phyloP scores from a whole-genome alignment of 2,797 vertebrate genomes.

The Orientallactaga sibirica region DNA sequence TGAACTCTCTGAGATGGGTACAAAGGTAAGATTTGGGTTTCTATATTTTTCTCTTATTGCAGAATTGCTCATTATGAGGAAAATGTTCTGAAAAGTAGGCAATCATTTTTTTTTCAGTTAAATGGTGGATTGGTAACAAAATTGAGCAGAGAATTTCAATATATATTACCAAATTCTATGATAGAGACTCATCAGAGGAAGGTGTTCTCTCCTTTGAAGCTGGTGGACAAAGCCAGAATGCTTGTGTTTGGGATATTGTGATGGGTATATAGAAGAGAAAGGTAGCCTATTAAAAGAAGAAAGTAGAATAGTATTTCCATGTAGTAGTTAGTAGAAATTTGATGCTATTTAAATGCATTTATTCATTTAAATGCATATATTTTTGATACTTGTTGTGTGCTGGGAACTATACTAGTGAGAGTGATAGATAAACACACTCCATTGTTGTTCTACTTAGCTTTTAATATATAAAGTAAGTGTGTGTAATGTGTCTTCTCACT shows the following conservation, averaged over 20 bases:
- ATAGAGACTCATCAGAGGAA: not conserved
- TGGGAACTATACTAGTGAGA: not conserved
- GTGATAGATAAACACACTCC: not conserved
- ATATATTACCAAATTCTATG: not conserved
- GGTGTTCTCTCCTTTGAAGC: not conserved
- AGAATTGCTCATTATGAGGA: not conserved
- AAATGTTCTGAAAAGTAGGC: slow-evolving; percentile 6
- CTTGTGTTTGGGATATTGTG: not conserved
- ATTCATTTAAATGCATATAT: not conserved
- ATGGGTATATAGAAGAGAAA: not conserved
- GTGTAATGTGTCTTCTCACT: not conserved
- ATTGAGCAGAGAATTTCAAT: not conserved
- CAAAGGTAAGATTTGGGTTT: not conserved
- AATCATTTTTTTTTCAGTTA: not conserved
- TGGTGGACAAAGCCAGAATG: not conserved
- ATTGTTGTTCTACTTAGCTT: not conserved
- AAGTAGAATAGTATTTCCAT: not conserved
- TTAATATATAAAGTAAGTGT: not conserved
- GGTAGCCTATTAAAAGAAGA: not conserved
- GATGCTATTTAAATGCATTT: not conserved
- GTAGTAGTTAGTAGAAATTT: not conserved
- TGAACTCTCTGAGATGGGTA: not conserved
- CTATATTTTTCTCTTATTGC: not conserved
- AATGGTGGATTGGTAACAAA: not conserved
- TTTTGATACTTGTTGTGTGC: not conserved